These are phyloP conservation scores for Microchirus variegatus DNA, from an alignment of 2,797 vertebrate species.

Conservation along the genomic window DNA sequence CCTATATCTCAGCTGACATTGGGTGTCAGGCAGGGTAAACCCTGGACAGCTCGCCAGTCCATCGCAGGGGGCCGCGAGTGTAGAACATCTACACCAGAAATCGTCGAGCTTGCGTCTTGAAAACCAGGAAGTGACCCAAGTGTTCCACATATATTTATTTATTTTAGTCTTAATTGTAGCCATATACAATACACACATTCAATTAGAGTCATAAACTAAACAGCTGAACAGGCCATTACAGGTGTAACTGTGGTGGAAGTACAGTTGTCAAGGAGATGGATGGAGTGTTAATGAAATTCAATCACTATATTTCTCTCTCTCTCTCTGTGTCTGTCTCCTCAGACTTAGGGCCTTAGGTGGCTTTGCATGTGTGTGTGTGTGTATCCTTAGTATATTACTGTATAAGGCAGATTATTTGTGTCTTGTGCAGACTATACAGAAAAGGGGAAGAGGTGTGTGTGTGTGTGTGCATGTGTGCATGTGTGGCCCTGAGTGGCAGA, in stretches of 20 bases:
- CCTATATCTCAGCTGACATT: no score
- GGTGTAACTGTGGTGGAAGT: conserved; percentile 36
- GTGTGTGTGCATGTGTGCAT: conserved; percentile 33
- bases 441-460: conserved; percentile 40
- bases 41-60: no score
- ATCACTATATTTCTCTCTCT: conserved; percentile 31
- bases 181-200: conserved; percentile 1
- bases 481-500: conserved; percentile 75
- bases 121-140: no score
- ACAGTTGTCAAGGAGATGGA: conserved; percentile 68
- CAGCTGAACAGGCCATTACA: conserved; percentile 32
- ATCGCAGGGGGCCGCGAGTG: no score
- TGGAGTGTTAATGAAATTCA: conserved; percentile 64
- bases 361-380: conserved; percentile 24
- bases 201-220: conserved; percentile 28
- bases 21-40: no score
- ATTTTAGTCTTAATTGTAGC: not conserved
- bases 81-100: no score
- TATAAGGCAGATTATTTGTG: conserved; percentile 43
- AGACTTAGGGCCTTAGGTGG: conserved; percentile 50
- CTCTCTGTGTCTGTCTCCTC: conserved; percentile 16
- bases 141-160: no score
- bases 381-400: conserved; percentile 29
- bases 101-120: no score
- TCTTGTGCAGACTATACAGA: conserved; percentile 45